Evolutionary conservation across 2,797 vertebrate genomes (phyloP).

Genomic region (Platyrinchus mystaceus): DNA sequence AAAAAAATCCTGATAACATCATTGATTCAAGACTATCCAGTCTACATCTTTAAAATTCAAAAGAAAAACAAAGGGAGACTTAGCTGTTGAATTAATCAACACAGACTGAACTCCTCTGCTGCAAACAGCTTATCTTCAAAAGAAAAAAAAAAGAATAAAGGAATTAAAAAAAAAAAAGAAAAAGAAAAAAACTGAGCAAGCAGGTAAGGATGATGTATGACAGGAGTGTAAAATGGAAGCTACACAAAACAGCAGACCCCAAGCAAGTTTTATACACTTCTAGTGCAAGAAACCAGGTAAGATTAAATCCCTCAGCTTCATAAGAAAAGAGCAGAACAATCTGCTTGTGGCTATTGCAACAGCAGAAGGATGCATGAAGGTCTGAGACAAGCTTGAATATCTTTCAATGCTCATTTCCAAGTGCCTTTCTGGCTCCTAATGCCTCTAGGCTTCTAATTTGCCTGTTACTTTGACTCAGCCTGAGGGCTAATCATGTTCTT

Average conservation of each 20-base stretch:
- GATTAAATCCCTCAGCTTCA: not conserved
- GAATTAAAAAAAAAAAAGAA: rapidly evolving
- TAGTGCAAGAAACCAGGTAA: not conserved
- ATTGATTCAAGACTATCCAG: not conserved
- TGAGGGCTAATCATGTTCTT: not conserved
- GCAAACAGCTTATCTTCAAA: not conserved
- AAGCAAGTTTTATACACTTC: not conserved
- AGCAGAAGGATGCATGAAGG: not conserved
- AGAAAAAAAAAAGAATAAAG: not conserved
- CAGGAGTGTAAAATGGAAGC: not conserved
- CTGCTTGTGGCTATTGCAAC: not conserved
- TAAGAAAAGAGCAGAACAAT: not conserved
- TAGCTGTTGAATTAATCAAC: conserved; percentile 2
- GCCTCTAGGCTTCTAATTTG: not conserved
- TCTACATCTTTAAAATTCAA: not conserved
- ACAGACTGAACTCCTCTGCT: not conserved
- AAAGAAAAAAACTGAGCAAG: not conserved
- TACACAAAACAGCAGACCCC: not conserved
- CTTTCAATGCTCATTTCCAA: not conserved
- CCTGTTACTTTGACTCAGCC: not conserved
- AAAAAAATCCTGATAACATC: not conserved
- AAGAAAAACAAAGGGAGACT: not conserved
- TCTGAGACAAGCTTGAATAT: not conserved
- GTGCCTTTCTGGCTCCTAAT: not conserved
- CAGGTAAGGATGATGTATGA: not conserved